These are phyloP conservation scores for Periphyllus acericola DNA, from an alignment of 2,888 invertebrate genomes.

Conservation along the genomic window DNA sequence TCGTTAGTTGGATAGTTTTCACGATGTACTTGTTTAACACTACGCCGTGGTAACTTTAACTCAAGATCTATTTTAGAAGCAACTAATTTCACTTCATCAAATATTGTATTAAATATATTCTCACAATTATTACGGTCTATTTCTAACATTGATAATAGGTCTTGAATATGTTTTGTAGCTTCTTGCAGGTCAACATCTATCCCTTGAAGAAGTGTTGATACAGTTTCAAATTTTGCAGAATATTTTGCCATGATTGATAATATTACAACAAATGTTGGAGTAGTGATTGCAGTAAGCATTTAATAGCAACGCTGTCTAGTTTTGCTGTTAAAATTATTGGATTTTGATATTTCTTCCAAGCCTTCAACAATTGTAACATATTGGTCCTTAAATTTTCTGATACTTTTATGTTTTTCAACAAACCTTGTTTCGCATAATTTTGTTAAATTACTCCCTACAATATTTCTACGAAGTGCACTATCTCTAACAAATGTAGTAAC, in stretches of 20 bases:
- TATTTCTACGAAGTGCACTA: conserved; percentile 54
- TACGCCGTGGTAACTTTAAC: conserved; percentile 6
- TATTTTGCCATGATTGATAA: background rate
- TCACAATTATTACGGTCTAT: conserved; percentile 20
- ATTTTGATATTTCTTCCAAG: background rate
- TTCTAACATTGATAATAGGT: conserved; percentile 8
- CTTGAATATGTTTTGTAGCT: conserved; percentile 17
- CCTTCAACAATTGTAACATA: background rate
- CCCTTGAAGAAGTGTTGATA: background rate
- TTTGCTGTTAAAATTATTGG: too few relatives aligned
- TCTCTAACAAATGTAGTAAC: conserved; percentile 64
- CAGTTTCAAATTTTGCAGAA: background rate
- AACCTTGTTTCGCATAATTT: conserved; percentile 43
- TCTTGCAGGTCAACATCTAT: background rate
- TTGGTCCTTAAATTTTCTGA: background rate
- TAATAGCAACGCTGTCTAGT: too few relatives aligned
- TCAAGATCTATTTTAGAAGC: background rate
- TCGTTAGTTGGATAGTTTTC: too few relatives aligned
- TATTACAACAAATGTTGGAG: too few relatives aligned
- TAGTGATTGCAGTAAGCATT: too few relatives aligned
- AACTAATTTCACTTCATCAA: conserved; percentile 7
- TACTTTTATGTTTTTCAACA: conserved; percentile 44
- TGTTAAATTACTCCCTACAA: conserved; percentile 5
- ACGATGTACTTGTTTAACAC: background rate
- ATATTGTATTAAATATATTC: background rate